Evolutionary conservation across 2,113 vertebrate genomes (phyloP).

Genomic region (Sapayoa aenigma): DNA sequence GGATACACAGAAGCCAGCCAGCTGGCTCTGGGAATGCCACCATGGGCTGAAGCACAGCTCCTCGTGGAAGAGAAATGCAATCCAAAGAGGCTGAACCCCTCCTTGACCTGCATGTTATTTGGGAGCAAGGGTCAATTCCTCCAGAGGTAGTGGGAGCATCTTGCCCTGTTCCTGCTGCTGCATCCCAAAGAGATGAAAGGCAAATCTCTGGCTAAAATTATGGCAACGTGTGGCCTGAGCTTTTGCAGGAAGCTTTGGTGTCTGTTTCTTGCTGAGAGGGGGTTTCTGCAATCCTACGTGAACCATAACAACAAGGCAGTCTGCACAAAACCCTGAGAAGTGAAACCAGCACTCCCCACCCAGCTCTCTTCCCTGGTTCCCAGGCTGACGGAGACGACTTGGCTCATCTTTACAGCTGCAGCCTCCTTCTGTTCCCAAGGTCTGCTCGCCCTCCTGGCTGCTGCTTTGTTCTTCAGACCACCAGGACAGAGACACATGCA

Average conservation of each 20-base stretch:
- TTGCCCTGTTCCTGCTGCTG: background rate
- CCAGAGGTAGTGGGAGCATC: background rate
- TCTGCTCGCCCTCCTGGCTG: background rate
- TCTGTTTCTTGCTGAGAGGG: background rate
- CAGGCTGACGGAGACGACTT: background rate
- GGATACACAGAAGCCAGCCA: background rate
- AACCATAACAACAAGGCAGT: constrained; percentile 2
- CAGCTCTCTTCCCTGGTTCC: background rate
- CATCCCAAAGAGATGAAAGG: constrained; percentile 27
- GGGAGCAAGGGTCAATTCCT: background rate
- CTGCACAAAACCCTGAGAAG: background rate
- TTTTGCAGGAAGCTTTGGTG: constrained; percentile 5
- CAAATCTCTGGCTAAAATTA: background rate
- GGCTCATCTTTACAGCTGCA: constrained; percentile 24
- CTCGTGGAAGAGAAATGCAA: background rate
- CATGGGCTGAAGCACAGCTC: background rate
- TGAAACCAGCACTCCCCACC: background rate
- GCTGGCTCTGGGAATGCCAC: background rate
- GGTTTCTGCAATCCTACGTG: background rate
- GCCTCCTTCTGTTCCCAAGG: constrained; percentile 22
- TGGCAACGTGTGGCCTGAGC: background rate
- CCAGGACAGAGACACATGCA: constrained; percentile 6
- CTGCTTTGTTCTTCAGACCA: constrained; percentile 47
- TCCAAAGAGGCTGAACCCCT: background rate
- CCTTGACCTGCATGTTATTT: background rate